Percentiles rank a stretch among this genome's conserved stretches.
Conservation (phyloP, 37 sponge, comb jelly and placozoan genomes). For the Crambe crambe region DNA sequence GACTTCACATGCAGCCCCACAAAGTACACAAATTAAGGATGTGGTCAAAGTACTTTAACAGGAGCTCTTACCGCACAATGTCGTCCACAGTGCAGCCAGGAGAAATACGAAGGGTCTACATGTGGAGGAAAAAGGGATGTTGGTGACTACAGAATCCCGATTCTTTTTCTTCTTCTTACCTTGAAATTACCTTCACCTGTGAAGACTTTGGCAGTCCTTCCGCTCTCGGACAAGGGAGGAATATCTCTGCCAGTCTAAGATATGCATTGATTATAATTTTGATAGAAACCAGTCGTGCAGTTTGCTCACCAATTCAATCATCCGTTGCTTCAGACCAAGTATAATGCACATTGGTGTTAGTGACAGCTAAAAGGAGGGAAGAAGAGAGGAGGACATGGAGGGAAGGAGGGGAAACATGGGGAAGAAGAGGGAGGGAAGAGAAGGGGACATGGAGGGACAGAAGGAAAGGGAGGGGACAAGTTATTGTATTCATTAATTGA, state of each 20-base stretch:
- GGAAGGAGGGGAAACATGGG: too few relatives aligned
- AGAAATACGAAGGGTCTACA: conserved; percentile 43
- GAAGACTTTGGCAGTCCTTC: conserved; percentile 43
- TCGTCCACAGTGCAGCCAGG: conserved; percentile 29
- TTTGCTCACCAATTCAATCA: conserved; percentile 70
- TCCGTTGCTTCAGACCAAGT: conserved; percentile 55
- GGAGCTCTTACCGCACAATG: conserved; percentile 59
- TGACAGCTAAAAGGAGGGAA: conserved; percentile 23
- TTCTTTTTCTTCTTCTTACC: conserved; percentile 1
- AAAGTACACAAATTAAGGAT: too few relatives aligned
- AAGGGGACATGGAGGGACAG: too few relatives aligned
- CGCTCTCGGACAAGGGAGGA: conserved; percentile 49
- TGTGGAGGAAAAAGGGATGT: background rate
- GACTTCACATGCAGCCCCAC: too few relatives aligned
- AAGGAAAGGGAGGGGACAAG: too few relatives aligned
- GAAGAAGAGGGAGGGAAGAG: too few relatives aligned
- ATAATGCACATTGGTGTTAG: conserved; percentile 50
- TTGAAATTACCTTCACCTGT: conserved; percentile 62
- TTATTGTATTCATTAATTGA: too few relatives aligned
- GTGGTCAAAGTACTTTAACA: too few relatives aligned
- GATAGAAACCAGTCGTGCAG: too few relatives aligned
- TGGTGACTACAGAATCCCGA: background rate
- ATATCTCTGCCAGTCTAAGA: conserved; percentile 67
- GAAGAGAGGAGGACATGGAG: too few relatives aligned
- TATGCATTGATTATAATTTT: too few relatives aligned